These are phyloP conservation scores for Octopus sinensis DNA, from an alignment of 1,140 invertebrate genomes.

Conservation along the genomic window DNA sequence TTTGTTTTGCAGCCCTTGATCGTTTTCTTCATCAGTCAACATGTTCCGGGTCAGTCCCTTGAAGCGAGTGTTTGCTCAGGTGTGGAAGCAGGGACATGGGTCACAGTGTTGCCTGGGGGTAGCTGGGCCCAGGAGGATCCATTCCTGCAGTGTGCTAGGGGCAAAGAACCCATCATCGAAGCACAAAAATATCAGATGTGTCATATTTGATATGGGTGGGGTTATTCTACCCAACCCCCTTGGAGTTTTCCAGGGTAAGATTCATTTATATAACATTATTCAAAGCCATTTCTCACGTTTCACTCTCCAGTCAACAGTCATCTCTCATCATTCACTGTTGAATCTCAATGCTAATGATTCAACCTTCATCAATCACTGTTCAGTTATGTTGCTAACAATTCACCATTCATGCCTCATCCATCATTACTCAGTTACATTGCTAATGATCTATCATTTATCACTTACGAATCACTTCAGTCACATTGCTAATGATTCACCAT, in stretches of 20 bases:
- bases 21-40: background rate
- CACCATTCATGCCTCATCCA: too few relatives aligned
- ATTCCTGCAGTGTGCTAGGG: background rate
- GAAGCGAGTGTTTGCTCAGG: background rate
- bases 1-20: background rate
- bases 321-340: too few relatives aligned
- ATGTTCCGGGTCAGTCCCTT: background rate
- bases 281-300: too few relatives aligned
- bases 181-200: conserved; percentile 40
- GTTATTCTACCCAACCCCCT: conserved; percentile 53
- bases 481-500: too few relatives aligned
- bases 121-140: background rate
- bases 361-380: too few relatives aligned
- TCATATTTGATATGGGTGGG: conserved; percentile 59
- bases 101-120: background rate
- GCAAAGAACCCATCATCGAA: background rate
- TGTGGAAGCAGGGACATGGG: background rate
- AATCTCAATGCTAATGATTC: too few relatives aligned
- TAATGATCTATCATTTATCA: too few relatives aligned
- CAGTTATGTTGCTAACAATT: too few relatives aligned
- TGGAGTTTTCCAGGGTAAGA: conserved; percentile 44
- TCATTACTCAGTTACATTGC: too few relatives aligned
- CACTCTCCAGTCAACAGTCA: too few relatives aligned
- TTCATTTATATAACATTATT: too few relatives aligned
- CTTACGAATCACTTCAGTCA: too few relatives aligned